Percentiles rank a stretch among this genome's conserved stretches.
Conservation (phyloP, 2,113 vertebrate species). For the Carassius carassius region DNA sequence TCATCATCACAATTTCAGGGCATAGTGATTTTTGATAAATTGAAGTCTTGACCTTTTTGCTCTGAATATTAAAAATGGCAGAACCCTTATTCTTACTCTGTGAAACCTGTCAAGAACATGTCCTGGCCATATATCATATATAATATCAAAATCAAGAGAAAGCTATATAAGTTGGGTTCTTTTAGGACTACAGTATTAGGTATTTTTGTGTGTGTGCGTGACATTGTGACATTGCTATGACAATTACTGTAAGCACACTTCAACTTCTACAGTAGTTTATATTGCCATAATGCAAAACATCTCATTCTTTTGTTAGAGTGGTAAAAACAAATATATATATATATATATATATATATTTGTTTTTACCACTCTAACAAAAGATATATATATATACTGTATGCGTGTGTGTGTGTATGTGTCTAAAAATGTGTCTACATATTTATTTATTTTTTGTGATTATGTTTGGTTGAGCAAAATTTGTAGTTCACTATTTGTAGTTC, state of each 20-base stretch:
- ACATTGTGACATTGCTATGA: too few species aligned
- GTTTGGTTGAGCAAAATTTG: background rate
- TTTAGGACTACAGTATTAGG: background rate
- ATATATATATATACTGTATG: too few species aligned
- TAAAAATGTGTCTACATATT: too few species aligned
- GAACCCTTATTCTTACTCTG: background rate
- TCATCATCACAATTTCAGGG: background rate
- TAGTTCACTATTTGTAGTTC: background rate
- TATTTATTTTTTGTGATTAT: too few species aligned
- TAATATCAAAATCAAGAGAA: background rate
- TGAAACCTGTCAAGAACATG: background rate
- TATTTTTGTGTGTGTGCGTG: too few species aligned
- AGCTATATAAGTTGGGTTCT: background rate
- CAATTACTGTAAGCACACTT: background rate
- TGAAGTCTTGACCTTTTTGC: slow-evolving; percentile 28
- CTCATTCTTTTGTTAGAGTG: background rate
- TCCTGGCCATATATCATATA: background rate
- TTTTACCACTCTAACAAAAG: too few species aligned
- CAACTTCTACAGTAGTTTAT: background rate
- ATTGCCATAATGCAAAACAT: background rate
- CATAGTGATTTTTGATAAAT: slow-evolving; percentile 27
- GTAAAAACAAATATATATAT: too few species aligned
- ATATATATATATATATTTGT: too few species aligned
- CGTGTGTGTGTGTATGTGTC: too few species aligned
- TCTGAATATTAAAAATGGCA: slow-evolving; percentile 36